Percentiles rank a stretch among this genome's conserved stretches.
These are phyloP conservation scores for Tympanoctomys barrerae DNA, from an alignment of 2,797 vertebrate genomes.

Conservation along the genomic window DNA sequence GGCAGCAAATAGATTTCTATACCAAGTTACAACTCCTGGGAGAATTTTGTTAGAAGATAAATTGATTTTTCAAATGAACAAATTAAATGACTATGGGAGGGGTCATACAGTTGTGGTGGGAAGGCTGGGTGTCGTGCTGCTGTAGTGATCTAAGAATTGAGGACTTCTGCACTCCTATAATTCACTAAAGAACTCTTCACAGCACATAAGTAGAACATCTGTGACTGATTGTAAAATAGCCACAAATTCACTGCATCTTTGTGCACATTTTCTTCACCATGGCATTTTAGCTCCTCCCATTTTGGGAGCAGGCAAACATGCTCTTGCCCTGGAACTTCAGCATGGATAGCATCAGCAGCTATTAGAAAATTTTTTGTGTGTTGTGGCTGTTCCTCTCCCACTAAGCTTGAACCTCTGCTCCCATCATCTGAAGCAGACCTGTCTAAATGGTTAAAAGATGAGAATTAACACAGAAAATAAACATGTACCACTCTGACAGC, in stretches of 20 bases:
- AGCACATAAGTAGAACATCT: neutral
- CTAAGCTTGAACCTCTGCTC: neutral
- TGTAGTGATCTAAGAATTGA: neutral
- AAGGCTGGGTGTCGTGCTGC: neutral
- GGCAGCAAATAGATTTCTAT: neutral
- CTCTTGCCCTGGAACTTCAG: neutral
- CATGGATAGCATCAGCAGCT: neutral
- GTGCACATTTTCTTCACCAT: neutral
- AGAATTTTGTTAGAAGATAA: neutral
- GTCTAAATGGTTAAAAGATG: neutral
- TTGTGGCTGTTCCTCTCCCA: neutral
- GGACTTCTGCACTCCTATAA: neutral
- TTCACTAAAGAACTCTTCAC: neutral
- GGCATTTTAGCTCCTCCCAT: neutral
- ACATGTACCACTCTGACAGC: neutral
- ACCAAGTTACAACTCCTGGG: neutral
- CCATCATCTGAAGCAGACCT: neutral
- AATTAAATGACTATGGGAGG: neutral
- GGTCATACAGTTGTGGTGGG: neutral
- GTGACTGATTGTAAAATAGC: neutral
- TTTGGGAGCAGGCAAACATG: accelerated
- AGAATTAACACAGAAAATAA: neutral
- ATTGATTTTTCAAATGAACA: neutral
- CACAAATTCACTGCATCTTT: neutral
- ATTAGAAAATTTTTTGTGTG: neutral